Conservation (phyloP, 2,113 vertebrate species). For the Ceratotherium simum region DNA sequence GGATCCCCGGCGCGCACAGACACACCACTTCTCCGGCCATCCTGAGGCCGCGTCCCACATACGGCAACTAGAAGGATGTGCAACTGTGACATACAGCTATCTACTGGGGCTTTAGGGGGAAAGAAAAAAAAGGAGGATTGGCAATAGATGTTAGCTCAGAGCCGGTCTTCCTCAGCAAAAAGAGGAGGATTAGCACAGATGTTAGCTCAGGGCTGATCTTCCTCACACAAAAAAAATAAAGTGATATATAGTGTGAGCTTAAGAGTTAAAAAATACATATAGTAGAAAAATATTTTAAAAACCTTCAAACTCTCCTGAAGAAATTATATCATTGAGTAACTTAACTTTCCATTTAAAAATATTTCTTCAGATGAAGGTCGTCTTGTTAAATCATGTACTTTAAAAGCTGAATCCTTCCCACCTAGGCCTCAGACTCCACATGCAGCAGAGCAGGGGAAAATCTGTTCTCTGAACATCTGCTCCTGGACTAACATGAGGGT, state of each 20-base stretch:
- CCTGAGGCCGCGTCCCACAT: too few species aligned
- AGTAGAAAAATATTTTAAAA: not conserved
- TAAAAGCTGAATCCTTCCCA: not conserved
- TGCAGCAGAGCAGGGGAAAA: not conserved
- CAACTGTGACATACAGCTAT: too few species aligned
- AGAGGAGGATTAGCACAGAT: too few species aligned
- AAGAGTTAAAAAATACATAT: not conserved
- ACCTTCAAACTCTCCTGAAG: not conserved
- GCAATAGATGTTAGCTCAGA: too few species aligned
- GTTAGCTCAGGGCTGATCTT: too few species aligned
- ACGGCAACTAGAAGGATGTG: too few species aligned
- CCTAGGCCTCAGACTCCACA: not conserved
- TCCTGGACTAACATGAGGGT: fast-evolving
- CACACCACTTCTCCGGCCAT: too few species aligned
- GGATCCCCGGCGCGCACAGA: too few species aligned
- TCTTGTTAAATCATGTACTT: not conserved
- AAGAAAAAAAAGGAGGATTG: too few species aligned
- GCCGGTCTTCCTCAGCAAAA: too few species aligned
- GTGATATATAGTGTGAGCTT: not conserved
- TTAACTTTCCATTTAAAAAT: not conserved
- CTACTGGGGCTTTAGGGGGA: too few species aligned
- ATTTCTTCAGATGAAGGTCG: not conserved
- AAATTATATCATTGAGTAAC: not conserved
- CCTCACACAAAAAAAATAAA: not conserved
- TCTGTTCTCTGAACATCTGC: not conserved